Evolutionary conservation across 2,113 vertebrate genomes (phyloP).

Genomic region (Ammodytes dubius): DNA sequence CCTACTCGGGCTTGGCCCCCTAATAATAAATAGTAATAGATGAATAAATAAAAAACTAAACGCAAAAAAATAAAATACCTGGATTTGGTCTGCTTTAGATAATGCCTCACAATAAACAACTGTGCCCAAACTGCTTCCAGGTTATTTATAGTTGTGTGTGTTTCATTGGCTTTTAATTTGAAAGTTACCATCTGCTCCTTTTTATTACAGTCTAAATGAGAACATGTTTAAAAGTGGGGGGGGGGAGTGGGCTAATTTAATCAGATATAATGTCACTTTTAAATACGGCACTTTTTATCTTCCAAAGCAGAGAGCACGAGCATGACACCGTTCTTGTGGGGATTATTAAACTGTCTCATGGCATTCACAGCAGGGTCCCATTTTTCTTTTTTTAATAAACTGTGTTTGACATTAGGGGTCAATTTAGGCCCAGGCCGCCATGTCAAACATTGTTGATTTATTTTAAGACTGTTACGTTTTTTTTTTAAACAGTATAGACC

Average conservation of each 20-base stretch:
- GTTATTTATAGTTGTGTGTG: conserved; percentile 66
- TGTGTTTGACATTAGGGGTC: too few species aligned
- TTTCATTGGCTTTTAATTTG: conserved; percentile 78
- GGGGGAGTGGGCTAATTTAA: conserved; percentile 52
- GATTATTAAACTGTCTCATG: not conserved
- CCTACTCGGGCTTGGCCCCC: too few species aligned
- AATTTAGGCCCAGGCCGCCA: too few species aligned
- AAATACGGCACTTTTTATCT: conserved; percentile 17
- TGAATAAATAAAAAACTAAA: conserved; percentile 21
- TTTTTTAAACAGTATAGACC: too few species aligned
- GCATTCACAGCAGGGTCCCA: not conserved
- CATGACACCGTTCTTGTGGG: not conserved
- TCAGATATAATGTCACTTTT: conserved; percentile 53
- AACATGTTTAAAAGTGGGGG: conserved; percentile 57
- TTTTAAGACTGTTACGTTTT: too few species aligned
- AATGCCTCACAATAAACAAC: conserved; percentile 46
- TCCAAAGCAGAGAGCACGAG: conserved; percentile 22
- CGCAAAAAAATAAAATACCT: conserved; percentile 58
- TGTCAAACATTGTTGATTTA: too few species aligned
- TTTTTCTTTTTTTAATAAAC: too few species aligned
- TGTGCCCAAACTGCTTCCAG: conserved; percentile 8
- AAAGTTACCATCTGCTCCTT: conserved; percentile 77
- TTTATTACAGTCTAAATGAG: conserved; percentile 71
- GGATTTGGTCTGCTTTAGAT: conserved; percentile 57
- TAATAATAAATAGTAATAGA: too few species aligned